Conservation (phyloP, 2,888 invertebrate species). For the Cataglyphis altisquamis region DNA sequence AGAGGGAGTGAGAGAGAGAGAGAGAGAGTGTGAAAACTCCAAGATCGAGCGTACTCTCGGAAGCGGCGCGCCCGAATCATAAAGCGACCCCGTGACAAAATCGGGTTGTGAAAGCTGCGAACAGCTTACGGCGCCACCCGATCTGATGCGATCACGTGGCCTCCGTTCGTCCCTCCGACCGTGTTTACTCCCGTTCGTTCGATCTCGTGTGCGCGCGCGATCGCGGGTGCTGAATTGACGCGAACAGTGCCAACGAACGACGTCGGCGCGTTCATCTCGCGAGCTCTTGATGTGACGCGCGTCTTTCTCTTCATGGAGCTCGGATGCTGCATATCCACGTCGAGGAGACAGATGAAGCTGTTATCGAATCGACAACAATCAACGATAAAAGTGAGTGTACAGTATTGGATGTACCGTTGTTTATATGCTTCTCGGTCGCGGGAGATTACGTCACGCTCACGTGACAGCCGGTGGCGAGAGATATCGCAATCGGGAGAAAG, state of each 20-base stretch:
- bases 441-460: conserved; percentile 51
- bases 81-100: conserved; percentile 47
- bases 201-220: not conserved
- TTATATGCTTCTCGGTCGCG: conserved; percentile 11
- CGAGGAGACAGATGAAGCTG: not conserved
- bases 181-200: conserved; percentile 52
- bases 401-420: not conserved
- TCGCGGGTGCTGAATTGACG: conserved; percentile 10
- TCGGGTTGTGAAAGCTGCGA: conserved; percentile 62
- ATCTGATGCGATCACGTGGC: conserved; percentile 44
- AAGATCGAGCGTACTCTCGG: not conserved
- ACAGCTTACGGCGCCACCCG: conserved; percentile 24
- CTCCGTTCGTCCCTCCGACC: not conserved
- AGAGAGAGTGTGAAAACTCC: not conserved
- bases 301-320: not conserved
- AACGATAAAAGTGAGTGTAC: conserved; percentile 15
- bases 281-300: conserved; percentile 3
- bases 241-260: conserved; percentile 12
- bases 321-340: conserved; percentile 21
- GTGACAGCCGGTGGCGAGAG: conserved; percentile 60
- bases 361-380: conserved; percentile 5
- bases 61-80: conserved; percentile 34
- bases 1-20: not conserved
- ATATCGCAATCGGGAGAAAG: not conserved
- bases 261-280: conserved; percentile 27